Base-by-base conservation (phyloP, 2,888 invertebrate genomes). In the Tipula helvola region DNA sequence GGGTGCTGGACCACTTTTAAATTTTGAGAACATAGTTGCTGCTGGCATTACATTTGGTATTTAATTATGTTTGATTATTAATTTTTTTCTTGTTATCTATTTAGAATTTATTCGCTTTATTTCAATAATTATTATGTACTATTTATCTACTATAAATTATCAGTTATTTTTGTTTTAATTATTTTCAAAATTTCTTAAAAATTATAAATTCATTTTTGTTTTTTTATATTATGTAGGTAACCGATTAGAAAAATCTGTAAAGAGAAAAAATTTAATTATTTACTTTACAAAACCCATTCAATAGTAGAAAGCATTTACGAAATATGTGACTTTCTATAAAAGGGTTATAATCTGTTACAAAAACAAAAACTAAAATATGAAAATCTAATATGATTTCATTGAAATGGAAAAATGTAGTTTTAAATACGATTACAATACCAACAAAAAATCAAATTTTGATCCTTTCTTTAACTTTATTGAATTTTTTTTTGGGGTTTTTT, bases 21-120 rank as follows among this genome's bases (percentile, higher is more conserved):
- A 94, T 92, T 95, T 95, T 87, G 95, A 93, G 91, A 95, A 95
- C 95, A 95, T 95, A 90, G 94, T 93, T 88, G 92, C 90, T 87
- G 91, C 90, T 89, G 91, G 92, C 91, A 91, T 91, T 90, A 91
- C 92, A 90, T 91, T 91, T 71, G 71, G 10, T 89, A 91, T 91
- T 42, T 85, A 85, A 42, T 44, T 44, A 44, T 85, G 18, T 28
- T 85, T 18, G 28, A 18, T 12, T 42, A 44, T 42, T 42, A 12
- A 3, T 85, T 85, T 85, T 2, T 5, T 85, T 13, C 18, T n/a
- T 85, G 18, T 85, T 8, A 39, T 39, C 41, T 84, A 84, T 39
- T 84, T 84, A 41, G 84, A 39, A 39, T 84, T 84, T 84, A 39
- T 13, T 39, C 39, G 84, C 41, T 84, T 41, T 39, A 84, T 84